Percentiles rank a stretch among this genome's conserved stretches.
phyloP scores from a whole-genome alignment of 2,797 vertebrate genomes.

The Catostomus latipinnis region DNA sequence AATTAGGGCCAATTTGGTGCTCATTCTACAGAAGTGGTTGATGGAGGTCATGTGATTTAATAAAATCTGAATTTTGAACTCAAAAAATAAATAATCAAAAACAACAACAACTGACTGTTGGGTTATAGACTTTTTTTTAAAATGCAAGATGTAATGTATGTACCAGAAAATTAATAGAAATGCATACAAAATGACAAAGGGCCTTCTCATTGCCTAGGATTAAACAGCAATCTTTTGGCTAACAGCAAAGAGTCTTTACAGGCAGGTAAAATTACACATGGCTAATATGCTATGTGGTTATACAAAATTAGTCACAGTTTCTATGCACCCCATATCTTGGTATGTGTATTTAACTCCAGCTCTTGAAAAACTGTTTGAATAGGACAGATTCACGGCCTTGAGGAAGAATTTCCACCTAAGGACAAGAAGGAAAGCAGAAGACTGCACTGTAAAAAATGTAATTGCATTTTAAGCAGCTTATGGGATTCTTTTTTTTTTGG shows the following conservation, averaged over 20 bases:
- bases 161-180: not conserved
- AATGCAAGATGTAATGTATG: not conserved
- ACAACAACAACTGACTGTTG: not conserved
- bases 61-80: not conserved
- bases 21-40: not conserved
- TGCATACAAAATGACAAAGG: not conserved
- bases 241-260: slow-evolving; percentile 3
- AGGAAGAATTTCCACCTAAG: slow-evolving; percentile 56
- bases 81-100: not conserved
- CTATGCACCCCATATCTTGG: not conserved
- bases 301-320: not conserved
- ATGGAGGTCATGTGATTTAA: not conserved
- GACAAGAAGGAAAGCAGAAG: not conserved
- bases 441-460: not conserved
- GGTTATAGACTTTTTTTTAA: not conserved
- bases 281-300: not conserved
- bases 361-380: slow-evolving; percentile 62
- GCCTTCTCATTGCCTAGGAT: not conserved
- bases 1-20: not conserved
- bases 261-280: not conserved
- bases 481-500: no score
- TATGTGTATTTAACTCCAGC: slow-evolving; percentile 54
- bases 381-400: slow-evolving; percentile 57
- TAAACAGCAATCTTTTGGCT: slow-evolving; percentile 21
- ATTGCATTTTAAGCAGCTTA: no score